Evolutionary conservation across 2,797 vertebrate genomes (phyloP).

Genomic region (Etheostoma nigrum): DNA sequence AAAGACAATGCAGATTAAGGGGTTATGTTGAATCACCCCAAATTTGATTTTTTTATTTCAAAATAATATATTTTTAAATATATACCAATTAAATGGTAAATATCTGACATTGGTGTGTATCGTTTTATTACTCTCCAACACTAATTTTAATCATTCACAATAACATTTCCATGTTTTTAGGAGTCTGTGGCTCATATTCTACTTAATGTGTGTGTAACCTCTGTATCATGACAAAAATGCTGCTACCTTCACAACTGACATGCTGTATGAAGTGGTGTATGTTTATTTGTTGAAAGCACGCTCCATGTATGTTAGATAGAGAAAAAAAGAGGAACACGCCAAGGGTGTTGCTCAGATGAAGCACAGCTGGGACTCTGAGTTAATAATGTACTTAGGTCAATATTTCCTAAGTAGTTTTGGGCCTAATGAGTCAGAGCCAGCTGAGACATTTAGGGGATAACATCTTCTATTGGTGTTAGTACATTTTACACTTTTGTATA

Average conservation of each 20-base stretch:
- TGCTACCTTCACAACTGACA: conserved; percentile 44
- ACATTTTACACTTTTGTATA: conserved; percentile 78
- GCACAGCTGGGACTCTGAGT: conserved; percentile 55
- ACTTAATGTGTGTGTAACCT: conserved; percentile 36
- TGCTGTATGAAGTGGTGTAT: conserved; percentile 39
- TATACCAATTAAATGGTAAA: neutral
- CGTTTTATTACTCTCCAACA: neutral
- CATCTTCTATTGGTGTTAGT: conserved; percentile 72
- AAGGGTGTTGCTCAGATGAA: conserved; percentile 55
- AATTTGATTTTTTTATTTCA: conserved; percentile 23
- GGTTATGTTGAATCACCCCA: conserved; percentile 5
- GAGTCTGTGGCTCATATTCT: conserved; percentile 18
- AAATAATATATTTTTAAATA: conserved; percentile 10
- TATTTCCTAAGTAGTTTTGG: conserved; percentile 62
- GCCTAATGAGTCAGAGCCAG: conserved; percentile 58
- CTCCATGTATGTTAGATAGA: conserved; percentile 23
- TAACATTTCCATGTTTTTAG: conserved; percentile 48
- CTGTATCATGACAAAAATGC: conserved; percentile 54
- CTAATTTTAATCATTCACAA: conserved; percentile 16
- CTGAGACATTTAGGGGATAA: conserved; percentile 73
- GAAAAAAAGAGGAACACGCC: conserved; percentile 41
- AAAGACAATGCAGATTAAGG: conserved; percentile 11
- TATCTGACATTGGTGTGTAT: conserved; percentile 26
- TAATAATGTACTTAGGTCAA: conserved; percentile 61
- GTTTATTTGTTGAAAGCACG: conserved; percentile 42